Base-by-base conservation (phyloP, 2,888 invertebrate species). In the Norana najaformis region DNA sequence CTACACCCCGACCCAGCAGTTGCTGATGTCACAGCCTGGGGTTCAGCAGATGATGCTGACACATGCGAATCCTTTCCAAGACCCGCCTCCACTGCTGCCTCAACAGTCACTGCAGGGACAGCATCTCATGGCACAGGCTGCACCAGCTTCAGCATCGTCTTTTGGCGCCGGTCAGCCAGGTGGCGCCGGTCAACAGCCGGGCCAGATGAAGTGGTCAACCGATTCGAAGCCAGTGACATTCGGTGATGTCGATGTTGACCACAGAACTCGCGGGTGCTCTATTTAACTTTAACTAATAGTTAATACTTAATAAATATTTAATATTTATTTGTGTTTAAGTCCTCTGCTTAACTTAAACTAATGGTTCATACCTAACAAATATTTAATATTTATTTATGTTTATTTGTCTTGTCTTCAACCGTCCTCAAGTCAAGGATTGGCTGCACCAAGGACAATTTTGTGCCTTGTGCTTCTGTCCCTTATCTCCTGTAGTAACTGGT, bases 51-150 rank as follows among this genome's bases (percentile, higher is more conserved):
- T 89, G 89, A 69, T 89, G 53, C 89, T 89, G 34, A 23, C 89
- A 23, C 89, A 89, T 23, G 23, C 89, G 8, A 37, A 35, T 37
- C 37, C 37, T 8, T 37, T 38, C 23, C 83, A 83, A 18, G 37
- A 83, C 5, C 83, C 36, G 38, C 83, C 37, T 37, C 47, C 47
- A 5, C 35, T 88, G 39, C 88, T 41, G 34, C 90, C 38, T 39
- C 69, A n/a, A 34, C 47, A 39, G 83, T 85, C 38, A 38, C 89
- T 88, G 41, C 90, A 90, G 89, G 89, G 89, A 18, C 90, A 90
- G 90, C 90, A 88, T n/a, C 41, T 69, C 69, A 36, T 69, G 89
- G 69, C 41, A 39, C 89, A 47, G 90, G 90, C 34, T 11, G 30
- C 37, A 30, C 85, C 35, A 5, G 20, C 85, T 2, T 85, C 85